Percentiles rank a stretch among this genome's conserved stretches.
Conservation (phyloP, 2,113 vertebrate species). For the Oreochromis spilurus region DNA sequence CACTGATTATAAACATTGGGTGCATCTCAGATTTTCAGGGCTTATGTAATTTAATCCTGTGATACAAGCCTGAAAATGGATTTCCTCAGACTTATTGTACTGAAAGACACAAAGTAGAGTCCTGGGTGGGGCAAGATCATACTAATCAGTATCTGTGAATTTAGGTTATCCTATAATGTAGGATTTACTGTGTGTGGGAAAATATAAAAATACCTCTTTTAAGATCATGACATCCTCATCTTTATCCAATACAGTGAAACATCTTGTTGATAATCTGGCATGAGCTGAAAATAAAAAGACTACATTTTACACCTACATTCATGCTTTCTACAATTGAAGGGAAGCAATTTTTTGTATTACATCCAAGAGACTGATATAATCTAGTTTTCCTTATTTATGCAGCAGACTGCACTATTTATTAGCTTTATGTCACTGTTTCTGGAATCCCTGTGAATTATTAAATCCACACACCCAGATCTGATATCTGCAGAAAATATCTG, state of each 20-base stretch:
- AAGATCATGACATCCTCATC: background rate
- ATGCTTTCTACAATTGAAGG: background rate
- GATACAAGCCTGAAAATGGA: background rate
- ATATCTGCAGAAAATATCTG: background rate
- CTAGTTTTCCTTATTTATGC: background rate
- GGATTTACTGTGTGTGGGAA: background rate
- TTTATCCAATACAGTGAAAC: background rate
- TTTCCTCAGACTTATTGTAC: background rate
- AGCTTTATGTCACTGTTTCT: background rate
- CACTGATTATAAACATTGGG: background rate
- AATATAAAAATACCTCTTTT: background rate
- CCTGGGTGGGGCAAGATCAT: background rate
- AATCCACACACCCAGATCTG: background rate
- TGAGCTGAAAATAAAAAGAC: background rate
- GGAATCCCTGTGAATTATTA: background rate
- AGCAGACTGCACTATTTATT: background rate
- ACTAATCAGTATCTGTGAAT: background rate
- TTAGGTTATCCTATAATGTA: background rate
- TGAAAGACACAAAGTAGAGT: background rate
- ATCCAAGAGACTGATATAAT: background rate
- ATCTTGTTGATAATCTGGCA: background rate
- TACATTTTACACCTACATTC: background rate
- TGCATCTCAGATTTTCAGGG: background rate
- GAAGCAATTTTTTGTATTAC: background rate
- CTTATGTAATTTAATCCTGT: background rate